Percentiles rank a stretch among this genome's conserved stretches.
These are phyloP conservation scores for Danionella dracula DNA, from an alignment of 2,797 vertebrate species.

Conservation along the genomic window DNA sequence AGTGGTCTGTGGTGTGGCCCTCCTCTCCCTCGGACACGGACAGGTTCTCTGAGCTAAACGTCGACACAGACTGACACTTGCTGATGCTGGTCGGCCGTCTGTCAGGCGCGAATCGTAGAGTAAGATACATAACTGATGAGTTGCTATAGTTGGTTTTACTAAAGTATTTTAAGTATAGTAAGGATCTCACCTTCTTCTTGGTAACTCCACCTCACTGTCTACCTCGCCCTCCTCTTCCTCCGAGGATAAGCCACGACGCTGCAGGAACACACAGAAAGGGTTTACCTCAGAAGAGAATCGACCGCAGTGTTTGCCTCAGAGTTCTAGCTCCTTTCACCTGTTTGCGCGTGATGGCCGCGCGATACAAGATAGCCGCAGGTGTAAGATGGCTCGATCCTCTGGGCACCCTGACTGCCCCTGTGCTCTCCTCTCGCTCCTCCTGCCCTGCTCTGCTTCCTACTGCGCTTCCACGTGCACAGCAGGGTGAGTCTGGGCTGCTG, in stretches of 20 bases:
- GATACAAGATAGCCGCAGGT: slow-evolving; percentile 85
- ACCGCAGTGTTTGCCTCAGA: too few species aligned
- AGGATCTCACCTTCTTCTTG: slow-evolving; percentile 83
- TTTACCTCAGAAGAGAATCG: too few species aligned
- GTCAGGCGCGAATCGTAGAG: neutral
- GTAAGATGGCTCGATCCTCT: slow-evolving; percentile 71
- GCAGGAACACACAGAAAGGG: too few species aligned
- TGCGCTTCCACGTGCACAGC: slow-evolving; percentile 65
- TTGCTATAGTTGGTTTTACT: too few species aligned
- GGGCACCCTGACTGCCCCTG: slow-evolving; percentile 68
- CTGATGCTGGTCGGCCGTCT: slow-evolving; percentile 84
- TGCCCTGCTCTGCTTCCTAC: slow-evolving; percentile 62
- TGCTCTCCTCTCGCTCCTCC: slow-evolving; percentile 74
- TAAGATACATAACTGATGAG: too few species aligned
- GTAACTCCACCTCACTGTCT: slow-evolving; percentile 90
- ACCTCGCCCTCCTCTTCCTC: slow-evolving; percentile 95
- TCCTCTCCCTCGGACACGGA: slow-evolving; percentile 87
- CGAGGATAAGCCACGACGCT: slow-evolving; percentile 87
- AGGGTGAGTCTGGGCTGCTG: slow-evolving; percentile 85
- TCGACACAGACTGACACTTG: slow-evolving; percentile 90
- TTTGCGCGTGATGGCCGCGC: slow-evolving; percentile 88
- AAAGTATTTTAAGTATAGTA: too few species aligned
- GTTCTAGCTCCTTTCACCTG: slow-evolving; percentile 68
- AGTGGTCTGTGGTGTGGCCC: slow-evolving; percentile 91
- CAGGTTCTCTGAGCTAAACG: slow-evolving; percentile 93